Evolutionary conservation across 2,113 vertebrate genomes (phyloP).

Genomic region (Elephantulus edwardii): DNA sequence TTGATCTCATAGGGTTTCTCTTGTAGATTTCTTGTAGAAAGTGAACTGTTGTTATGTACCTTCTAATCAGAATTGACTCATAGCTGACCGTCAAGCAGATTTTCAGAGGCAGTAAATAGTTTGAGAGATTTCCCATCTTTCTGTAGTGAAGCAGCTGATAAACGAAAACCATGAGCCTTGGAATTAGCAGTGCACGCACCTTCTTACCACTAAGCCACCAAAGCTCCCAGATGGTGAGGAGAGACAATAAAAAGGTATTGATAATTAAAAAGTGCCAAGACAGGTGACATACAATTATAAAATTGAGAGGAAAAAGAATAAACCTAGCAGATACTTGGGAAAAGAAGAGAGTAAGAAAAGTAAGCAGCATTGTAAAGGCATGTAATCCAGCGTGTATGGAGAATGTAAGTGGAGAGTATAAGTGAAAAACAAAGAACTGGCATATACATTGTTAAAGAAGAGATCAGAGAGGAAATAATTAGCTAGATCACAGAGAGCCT

Average conservation of each 20-base stretch:
- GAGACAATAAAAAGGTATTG: background rate
- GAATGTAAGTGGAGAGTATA: no score
- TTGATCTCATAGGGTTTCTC: background rate
- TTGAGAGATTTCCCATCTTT: no score
- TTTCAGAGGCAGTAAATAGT: no score
- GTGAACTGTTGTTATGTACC: no score
- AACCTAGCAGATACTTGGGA: background rate
- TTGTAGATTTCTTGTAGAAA: no score
- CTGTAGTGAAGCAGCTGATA: no score
- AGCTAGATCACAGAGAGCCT: background rate
- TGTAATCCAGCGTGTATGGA: background rate
- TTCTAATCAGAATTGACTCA: no score
- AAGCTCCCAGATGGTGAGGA: background rate
- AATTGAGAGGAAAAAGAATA: background rate
- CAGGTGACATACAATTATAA: background rate
- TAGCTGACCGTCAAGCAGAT: no score
- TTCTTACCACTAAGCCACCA: no score
- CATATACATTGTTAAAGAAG: background rate
- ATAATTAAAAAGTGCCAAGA: background rate
- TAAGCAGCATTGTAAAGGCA: background rate
- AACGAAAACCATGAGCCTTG: no score
- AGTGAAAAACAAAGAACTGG: no score
- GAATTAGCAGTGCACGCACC: no score
- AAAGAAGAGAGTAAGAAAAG: background rate
- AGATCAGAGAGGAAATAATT: background rate